Base-by-base conservation (phyloP, 2,888 invertebrate genomes). In the Schizaphis graminum region DNA sequence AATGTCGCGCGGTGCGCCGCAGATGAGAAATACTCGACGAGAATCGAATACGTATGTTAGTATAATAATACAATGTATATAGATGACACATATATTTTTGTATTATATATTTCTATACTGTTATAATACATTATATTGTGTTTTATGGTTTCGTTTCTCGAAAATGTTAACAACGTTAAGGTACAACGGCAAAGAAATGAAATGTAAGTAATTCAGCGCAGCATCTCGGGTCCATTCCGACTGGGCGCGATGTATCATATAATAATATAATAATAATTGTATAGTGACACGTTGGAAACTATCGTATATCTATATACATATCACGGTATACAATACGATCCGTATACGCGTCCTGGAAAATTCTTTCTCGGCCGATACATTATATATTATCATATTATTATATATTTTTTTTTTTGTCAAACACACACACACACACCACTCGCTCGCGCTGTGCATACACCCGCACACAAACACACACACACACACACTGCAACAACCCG, bases 101-200 rank as follows among this genome's bases (percentile, higher is more conserved):
- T 77, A 35, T 77, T 77, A 77, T 77, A 77, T 77, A 77, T 77
- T 77, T 21, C 21, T 77, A 77, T 41, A 21, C 77, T 35, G 77
- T 77, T 35, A 35, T 77, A 35, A 77, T 35, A 77, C 28, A 28
- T 26, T 44, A 85, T 28, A 85, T 44, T 85, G 10, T 26, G 85
- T 85, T 44, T 85, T 44, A 85, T 85, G 44, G 44, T 47, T 86
- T 86, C 86, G 86, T 86, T 86, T 86, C 44, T 86, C 86, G 86
- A 86, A 86, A 86, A 86, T 86, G 86, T 47, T 86, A 47, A 86
- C 44, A 47, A 28, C 44, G 47, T 86, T 49, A 86, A 86, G 35
- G 77, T 35, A 77, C 77, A 77, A 77, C 77, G 77, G 35, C 53
- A 53, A 53, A 53, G 77, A 35, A 77, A 77, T 35, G 77, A 35